A percentile compares a stretch with the other conserved stretches of the same genome.
phyloP scores from a whole-genome alignment of 2,113 vertebrate genomes.

The Ctenodactylus gundi region DNA sequence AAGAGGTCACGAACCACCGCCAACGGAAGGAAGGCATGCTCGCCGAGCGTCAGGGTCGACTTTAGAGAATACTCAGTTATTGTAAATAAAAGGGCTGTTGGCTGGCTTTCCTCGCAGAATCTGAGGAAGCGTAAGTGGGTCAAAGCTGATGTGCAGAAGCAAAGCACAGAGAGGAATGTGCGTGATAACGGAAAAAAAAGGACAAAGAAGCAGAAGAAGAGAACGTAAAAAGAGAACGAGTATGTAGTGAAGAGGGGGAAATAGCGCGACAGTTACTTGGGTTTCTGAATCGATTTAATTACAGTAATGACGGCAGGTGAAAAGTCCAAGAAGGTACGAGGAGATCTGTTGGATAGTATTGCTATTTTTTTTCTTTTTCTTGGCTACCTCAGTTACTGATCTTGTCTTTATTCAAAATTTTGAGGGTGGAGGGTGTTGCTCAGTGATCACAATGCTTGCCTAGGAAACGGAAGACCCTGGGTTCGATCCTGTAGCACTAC shows the following conservation, averaged over 20 bases:
- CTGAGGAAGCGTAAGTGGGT: background rate
- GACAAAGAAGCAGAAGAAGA: background rate
- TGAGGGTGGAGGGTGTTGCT: too few species aligned
- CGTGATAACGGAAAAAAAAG: background rate
- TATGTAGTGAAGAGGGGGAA: background rate
- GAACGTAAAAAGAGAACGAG: background rate
- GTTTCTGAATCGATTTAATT: background rate
- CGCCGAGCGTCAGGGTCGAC: background rate
- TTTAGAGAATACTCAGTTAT: constrained; percentile 18
- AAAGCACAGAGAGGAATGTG: background rate
- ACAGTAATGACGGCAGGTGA: background rate
- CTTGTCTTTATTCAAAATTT: background rate
- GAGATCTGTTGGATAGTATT: background rate
- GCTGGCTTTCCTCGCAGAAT: background rate
- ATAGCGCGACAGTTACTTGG: background rate
- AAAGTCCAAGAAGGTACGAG: background rate
- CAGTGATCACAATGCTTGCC: too few species aligned
- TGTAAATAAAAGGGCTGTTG: constrained; percentile 45
- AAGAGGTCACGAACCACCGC: background rate
- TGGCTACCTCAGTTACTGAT: background rate
- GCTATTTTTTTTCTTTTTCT: background rate
- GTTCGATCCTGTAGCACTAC: too few species aligned
- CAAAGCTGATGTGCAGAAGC: background rate
- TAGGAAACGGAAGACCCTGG: too few species aligned
- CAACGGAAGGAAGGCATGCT: background rate